Base-by-base conservation (phyloP, 2,888 invertebrate genomes). In the Camponotus fellah region DNA sequence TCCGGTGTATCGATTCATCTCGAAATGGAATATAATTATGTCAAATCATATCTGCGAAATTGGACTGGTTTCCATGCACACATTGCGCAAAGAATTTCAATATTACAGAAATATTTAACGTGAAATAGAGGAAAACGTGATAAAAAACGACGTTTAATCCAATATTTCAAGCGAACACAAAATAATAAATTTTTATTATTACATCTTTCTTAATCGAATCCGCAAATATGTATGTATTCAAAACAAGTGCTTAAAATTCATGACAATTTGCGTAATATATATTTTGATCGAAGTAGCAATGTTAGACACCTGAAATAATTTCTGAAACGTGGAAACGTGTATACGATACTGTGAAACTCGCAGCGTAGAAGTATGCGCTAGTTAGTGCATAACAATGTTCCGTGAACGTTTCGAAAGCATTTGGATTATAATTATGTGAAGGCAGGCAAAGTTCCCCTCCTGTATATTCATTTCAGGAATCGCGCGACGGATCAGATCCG, bases 1-100 rank as follows among this genome's bases (percentile, higher is more conserved):
- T 9, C 43, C 66, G 40, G 82, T 26, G 82, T 85, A 87, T 72
- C 66, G 82, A 84, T 84, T 84, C 69, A 76, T 82, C 75, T 79
- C 69, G 26, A 72, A 83, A 69, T 49, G 46, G 72, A 89, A 80
- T 86, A 77, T 76, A 66, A 80, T 43, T 80, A 46, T 69, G 53
- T 68, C 53, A 40, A 68, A 53, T 77, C 49, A 14, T 9, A 71
- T 46, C 12, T 49, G 58, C 53, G 9, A 46, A 21, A 72, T 46
- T 60, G 60, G 26, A 80, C 46, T 60, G 46, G 32, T 46, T 71
- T 43, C 26, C n/a, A 3, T 37, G n/a, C 5, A 26, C 37, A 26
- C 53, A 8, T 32, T 37, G 26, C 37, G 21, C 40, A n/a, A 8
- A 53, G n/a, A 32, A 32, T 26, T 9, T 49, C 49, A 26, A 49